These are phyloP conservation scores for Chaetodon trifascialis DNA, from an alignment of 2,113 vertebrate genomes.

Conservation along the genomic window DNA sequence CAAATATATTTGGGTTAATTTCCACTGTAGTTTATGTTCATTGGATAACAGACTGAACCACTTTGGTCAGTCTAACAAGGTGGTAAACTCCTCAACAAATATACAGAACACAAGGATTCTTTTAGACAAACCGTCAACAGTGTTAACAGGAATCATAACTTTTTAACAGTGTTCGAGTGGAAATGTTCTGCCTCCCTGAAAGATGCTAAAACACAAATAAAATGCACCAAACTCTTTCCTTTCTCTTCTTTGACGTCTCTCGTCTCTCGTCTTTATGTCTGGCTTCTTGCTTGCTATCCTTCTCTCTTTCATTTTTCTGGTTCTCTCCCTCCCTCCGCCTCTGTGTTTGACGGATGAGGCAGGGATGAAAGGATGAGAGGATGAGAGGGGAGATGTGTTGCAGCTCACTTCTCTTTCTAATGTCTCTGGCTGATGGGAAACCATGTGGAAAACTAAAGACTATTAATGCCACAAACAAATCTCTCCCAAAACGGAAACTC, in stretches of 20 bases:
- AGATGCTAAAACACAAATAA: neutral
- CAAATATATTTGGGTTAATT: neutral
- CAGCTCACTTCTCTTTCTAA: slow-evolving; percentile 81
- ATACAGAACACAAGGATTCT: too few relatives aligned
- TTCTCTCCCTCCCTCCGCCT: slow-evolving; percentile 9
- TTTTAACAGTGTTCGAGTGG: neutral
- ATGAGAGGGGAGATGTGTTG: slow-evolving; percentile 77
- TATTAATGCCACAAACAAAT: slow-evolving; percentile 84
- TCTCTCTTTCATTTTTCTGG: neutral
- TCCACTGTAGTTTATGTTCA: neutral
- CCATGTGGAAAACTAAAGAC: slow-evolving; percentile 83
- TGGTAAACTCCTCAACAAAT: neutral
- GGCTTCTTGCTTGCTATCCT: slow-evolving; percentile 11
- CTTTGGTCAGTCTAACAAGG: neutral
- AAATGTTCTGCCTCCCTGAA: neutral
- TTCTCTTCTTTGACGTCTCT: slow-evolving; percentile 7
- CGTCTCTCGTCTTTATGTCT: slow-evolving; percentile 16
- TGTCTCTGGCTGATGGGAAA: slow-evolving; percentile 71
- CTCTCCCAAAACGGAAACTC: slow-evolving; percentile 70
- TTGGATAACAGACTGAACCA: neutral
- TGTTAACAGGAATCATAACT: neutral
- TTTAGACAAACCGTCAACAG: neutral
- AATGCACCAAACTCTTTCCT: neutral
- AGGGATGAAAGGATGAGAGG: slow-evolving; percentile 71
- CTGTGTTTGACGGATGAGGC: slow-evolving; percentile 76